Base-by-base conservation (phyloP, 2,113 vertebrate species). In the Neomonachus schauinslandi region DNA sequence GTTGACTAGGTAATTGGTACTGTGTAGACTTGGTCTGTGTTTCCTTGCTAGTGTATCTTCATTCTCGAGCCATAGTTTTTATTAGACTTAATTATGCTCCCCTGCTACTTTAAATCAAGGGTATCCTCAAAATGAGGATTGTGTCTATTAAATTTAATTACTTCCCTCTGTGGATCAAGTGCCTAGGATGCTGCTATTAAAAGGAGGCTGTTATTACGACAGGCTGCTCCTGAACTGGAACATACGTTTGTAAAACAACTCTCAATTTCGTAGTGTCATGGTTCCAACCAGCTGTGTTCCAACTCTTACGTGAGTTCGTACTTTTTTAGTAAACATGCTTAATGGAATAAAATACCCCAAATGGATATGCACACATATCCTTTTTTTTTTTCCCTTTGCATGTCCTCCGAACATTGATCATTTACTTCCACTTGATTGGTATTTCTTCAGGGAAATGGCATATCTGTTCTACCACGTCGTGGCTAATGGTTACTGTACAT, bases 121-220 rank as follows among this genome's bases (percentile, higher is more conserved):
- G 61, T 80, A 33, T 91, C 92, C 57, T 95, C 90, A 71, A 93
- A 96, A 96, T 80, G 93, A 97, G 57, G 71, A 63, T 49, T 49
- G 31, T 0, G 7, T 95, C 86, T 93, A 82, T 97, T 95, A 94
- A 95, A 96, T 93, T 95, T 89, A 98, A 96, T 97, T 80, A 92
- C 74, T 92, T 93, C 51, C 94, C 55, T 95, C 83, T 92, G 71
- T 77, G 83, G 92, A 95, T 92, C 86, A 90, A 95, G 83, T 55
- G 87, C 74, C 76, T 55, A 91, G 76, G 63, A 97, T 36, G 71
- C 14, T 57, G 13, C 53, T 90, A 69, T 72, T 83, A 63, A 83
- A 12, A 81, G 28, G n/a, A 79, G 12, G 22, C 5, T 72, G 42
- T 87, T 84, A 39, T 55, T 59, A 22, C 77, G 51, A 94, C 26